Base-by-base conservation (phyloP, 2,113 vertebrate genomes). In the Peromyscus polionotus region DNA sequence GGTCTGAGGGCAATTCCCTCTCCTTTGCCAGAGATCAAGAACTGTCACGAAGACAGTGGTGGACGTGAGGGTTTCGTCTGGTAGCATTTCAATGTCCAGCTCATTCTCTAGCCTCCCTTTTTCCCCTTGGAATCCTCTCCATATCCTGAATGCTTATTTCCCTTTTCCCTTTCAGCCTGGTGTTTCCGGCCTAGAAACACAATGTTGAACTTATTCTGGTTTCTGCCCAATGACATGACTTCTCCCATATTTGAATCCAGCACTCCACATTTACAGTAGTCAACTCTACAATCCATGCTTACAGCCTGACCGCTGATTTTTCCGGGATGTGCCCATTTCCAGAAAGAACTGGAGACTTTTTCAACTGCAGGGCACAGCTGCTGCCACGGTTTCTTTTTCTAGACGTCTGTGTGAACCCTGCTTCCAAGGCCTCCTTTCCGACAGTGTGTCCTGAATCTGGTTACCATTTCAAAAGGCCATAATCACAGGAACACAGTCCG, bases 321-420 rank as follows among this genome's bases (percentile, higher is more conserved):
- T 70, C 90, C 59, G 31, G 45, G 73, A 92, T 92, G 45, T 94
- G 28, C 91, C 57, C 57, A 85, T 79, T 65, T 72, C 80, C 26
- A 83, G 14, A 36, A 97, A 54, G 57, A 94, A 61, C 63, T 1
- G 45, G 67, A 92, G 65, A 42, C 45, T 79, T 87, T 51, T 86
- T 31, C 90, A 95, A 67, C 42, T 90, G 75, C 54, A 94, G 77
- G 63, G 94, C 31, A 95, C 14, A 89, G 61, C 19, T 73, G 39
- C 48, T 83, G 20, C 61, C 51, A 33, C 20, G 39, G 19, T 86
- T 90, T 84, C 67, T 73, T 97, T 51, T 26, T 95, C 57, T 84
- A 92, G 86, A 96, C 90, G 28, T 77, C 67, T 11, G 57, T 77
- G 83, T 57, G 68, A 95, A 88, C 31, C 28, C 72, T 97, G 79